These are phyloP conservation scores for Coendou prehensilis DNA, from an alignment of 2,797 vertebrate species.

Conservation along the genomic window DNA sequence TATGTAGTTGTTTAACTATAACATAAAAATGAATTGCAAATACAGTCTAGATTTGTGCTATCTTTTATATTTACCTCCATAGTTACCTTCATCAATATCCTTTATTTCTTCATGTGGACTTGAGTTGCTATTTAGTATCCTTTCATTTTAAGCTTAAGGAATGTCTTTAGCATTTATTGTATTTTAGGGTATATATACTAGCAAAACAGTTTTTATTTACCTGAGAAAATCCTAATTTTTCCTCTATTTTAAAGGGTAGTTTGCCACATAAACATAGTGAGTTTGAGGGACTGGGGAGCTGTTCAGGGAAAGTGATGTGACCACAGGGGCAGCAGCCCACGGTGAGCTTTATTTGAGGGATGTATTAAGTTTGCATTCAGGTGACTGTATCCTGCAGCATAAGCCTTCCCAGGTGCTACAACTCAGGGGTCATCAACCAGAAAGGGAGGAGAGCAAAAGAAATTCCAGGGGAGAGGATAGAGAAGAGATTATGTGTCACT, in stretches of 20 bases:
- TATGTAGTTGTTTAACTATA: neutral
- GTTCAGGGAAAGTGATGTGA: too few relatives aligned
- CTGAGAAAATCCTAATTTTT: neutral
- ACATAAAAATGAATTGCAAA: neutral
- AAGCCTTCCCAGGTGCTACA: neutral
- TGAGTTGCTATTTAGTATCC: neutral
- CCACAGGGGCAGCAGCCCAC: too few relatives aligned
- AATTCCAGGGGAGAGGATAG: neutral
- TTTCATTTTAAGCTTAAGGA: neutral
- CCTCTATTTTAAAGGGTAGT: neutral
- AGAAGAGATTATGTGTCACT: neutral
- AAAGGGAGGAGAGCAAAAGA: neutral
- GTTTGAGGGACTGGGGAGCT: neutral
- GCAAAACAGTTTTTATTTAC: neutral
- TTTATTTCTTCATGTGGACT: neutral
- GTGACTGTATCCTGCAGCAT: neutral
- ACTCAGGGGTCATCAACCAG: neutral
- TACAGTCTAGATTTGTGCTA: neutral
- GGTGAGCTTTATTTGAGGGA: neutral
- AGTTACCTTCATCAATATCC: neutral
- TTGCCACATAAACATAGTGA: neutral
- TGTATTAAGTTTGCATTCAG: neutral
- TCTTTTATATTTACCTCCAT: neutral
- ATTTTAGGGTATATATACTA: neutral
- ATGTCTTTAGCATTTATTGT: neutral